Evolutionary conservation across 1,140 invertebrate genomes (phyloP).

Genomic region (Aphelenchoides besseyi): DNA sequence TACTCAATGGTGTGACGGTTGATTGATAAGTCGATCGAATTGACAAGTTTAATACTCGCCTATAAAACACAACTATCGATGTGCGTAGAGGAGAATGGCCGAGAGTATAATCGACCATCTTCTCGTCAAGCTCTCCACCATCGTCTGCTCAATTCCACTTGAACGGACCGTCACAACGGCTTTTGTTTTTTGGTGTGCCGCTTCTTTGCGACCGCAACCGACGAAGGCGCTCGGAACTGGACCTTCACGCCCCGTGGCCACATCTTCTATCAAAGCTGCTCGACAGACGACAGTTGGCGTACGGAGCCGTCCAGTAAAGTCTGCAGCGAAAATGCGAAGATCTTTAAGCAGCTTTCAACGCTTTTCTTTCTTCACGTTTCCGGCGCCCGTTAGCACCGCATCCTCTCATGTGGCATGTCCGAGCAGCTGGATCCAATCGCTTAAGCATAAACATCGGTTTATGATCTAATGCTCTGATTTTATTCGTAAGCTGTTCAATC

Average conservation of each 20-base stretch:
- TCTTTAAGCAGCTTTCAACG: constrained; percentile 3
- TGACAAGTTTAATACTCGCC: too few species aligned
- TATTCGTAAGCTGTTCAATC: too few species aligned
- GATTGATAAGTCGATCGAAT: too few species aligned
- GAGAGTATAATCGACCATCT: neutral
- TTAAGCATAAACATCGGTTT: neutral
- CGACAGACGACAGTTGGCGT: neutral
- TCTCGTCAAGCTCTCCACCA: neutral
- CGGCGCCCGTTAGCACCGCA: neutral
- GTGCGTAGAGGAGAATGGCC: too few species aligned
- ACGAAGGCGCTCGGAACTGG: too few species aligned
- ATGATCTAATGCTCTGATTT: neutral
- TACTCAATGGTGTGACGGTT: too few species aligned
- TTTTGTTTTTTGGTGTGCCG: constrained; percentile 1
- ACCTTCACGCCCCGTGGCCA: neutral
- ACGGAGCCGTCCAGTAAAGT: neutral
- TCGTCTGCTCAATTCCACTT: neutral
- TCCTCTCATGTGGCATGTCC: neutral
- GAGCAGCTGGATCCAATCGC: neutral
- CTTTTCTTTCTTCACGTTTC: neutral
- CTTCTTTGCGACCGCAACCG: neutral
- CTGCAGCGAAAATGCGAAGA: neutral
- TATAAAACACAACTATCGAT: too few species aligned
- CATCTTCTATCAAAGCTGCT: too few species aligned
- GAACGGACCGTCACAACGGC: neutral